These are phyloP conservation scores for Tipula confusa DNA, from an alignment of 2,888 invertebrate genomes.

Conservation along the genomic window DNA sequence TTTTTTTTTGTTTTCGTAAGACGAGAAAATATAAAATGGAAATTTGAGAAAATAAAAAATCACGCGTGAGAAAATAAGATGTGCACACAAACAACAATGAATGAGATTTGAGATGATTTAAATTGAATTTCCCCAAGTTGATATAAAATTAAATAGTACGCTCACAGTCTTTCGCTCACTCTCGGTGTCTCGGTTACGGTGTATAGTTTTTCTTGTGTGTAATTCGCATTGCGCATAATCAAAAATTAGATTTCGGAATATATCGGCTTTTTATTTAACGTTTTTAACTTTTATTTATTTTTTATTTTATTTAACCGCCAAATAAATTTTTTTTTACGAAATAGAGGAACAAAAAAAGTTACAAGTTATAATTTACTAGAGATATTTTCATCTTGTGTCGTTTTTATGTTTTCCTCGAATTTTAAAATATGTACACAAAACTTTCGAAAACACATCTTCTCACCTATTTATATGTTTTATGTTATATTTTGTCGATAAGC, in stretches of 20 bases:
- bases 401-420: not conserved
- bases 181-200: not conserved
- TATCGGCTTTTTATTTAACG: not conserved
- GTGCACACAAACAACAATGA: not conserved
- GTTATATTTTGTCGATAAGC: not conserved
- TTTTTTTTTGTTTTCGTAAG: too few species aligned
- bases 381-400: not conserved
- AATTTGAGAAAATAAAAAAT: not conserved
- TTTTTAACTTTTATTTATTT: not conserved
- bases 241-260: not conserved
- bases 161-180: not conserved
- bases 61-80: not conserved
- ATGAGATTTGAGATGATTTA: too few species aligned
- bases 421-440: not conserved
- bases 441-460: not conserved
- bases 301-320: not conserved
- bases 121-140: not conserved
- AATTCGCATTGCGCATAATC: not conserved
- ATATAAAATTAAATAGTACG: too few species aligned
- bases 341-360: not conserved
- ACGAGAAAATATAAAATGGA: slow-evolving; percentile 6
- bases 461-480: not conserved
- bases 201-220: too few species aligned
- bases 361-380: not conserved
- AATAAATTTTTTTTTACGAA: not conserved